Conservation (phyloP, 2,113 vertebrate genomes). For the Rafetus swinhoei region DNA sequence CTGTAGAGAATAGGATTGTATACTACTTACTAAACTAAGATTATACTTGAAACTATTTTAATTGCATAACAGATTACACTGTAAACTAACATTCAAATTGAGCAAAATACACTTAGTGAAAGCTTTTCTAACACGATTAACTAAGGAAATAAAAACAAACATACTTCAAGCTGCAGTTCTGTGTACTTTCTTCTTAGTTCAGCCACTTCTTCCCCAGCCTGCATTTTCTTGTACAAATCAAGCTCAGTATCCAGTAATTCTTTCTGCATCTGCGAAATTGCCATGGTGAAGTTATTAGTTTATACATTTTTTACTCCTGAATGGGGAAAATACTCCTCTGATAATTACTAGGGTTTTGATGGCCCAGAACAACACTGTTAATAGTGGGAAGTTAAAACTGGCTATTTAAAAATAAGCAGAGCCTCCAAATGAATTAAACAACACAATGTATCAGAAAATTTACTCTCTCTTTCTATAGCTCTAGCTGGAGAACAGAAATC, state of each 20-base stretch:
- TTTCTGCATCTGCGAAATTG: slow-evolving; percentile 89
- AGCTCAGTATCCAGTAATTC: slow-evolving; percentile 95
- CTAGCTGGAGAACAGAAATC: not conserved
- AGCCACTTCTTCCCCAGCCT: slow-evolving; percentile 96
- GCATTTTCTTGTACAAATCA: slow-evolving; percentile 96
- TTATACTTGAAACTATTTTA: not conserved
- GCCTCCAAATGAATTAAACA: not conserved
- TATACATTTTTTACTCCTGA: slow-evolving; percentile 4
- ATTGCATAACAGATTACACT: not conserved
- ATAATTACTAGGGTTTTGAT: not conserved
- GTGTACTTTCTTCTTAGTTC: slow-evolving; percentile 92
- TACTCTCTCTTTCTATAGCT: not conserved
- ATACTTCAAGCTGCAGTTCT: slow-evolving; percentile 94
- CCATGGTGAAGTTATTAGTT: slow-evolving; percentile 37
- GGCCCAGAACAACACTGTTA: not conserved
- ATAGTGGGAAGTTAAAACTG: not conserved
- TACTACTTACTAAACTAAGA: not conserved
- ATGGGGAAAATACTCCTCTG: not conserved
- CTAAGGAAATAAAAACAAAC: slow-evolving; percentile 58
- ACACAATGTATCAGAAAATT: not conserved
- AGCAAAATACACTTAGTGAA: not conserved
- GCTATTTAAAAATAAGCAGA: not conserved
- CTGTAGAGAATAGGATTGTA: not conserved
- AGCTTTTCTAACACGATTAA: not conserved
- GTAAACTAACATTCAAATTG: not conserved